phyloP scores from a whole-genome alignment of 2,113 vertebrate species.

The Baryphthengus martii region DNA sequence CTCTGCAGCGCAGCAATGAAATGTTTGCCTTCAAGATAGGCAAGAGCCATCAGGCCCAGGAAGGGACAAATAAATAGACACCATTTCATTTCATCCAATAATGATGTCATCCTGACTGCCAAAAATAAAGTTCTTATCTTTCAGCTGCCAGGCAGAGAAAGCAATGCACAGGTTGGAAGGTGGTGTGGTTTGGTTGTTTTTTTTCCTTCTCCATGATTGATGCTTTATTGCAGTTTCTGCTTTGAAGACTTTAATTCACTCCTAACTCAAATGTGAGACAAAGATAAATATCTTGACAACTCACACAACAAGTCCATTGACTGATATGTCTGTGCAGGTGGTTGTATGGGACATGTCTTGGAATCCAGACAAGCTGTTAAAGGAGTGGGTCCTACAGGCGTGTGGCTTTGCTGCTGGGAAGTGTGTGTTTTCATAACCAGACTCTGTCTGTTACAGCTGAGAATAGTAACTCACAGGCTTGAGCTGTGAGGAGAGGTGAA shows the following conservation, averaged over 20 bases:
- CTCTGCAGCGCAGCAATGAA: not conserved
- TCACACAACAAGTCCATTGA: not conserved
- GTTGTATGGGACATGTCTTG: rapidly evolving
- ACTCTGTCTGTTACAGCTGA: not conserved
- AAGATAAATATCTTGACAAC: not conserved
- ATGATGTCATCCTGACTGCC: not conserved
- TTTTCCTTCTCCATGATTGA: not conserved
- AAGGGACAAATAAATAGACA: not conserved
- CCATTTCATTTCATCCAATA: not conserved
- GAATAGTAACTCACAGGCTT: not conserved
- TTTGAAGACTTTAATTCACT: not conserved
- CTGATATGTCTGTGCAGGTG: not conserved
- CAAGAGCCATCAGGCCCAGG: not conserved
- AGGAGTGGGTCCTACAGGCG: not conserved
- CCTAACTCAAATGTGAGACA: not conserved
- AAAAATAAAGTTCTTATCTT: not conserved
- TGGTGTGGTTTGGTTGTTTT: no score
- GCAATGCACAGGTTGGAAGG: not conserved
- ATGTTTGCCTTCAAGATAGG: not conserved
- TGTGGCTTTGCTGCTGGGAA: not conserved
- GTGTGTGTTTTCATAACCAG: not conserved
- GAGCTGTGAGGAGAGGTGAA: not conserved
- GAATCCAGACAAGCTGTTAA: not conserved
- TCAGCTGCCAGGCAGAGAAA: not conserved
- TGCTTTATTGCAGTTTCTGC: not conserved